These are phyloP conservation scores for Eupithecia centaureata DNA, from an alignment of 2,888 invertebrate species.

Conservation along the genomic window DNA sequence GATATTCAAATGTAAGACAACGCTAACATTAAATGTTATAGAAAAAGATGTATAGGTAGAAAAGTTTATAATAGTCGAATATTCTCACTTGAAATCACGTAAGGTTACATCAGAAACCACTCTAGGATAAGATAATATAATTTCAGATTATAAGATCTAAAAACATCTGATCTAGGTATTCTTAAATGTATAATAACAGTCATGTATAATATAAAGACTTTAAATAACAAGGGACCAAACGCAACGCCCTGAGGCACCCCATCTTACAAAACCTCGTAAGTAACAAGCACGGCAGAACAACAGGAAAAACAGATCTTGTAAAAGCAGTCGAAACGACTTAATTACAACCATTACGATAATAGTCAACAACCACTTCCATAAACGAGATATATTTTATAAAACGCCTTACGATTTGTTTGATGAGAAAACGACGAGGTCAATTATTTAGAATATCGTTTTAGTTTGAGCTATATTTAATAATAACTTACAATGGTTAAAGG, in stretches of 20 bases:
- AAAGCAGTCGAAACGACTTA: constrained; percentile 63
- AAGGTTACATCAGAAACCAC: constrained; percentile 68
- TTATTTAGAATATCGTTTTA: constrained; percentile 1
- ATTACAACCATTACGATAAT: constrained; percentile 48
- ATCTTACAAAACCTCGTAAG: constrained; percentile 42
- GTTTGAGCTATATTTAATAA: constrained; percentile 22
- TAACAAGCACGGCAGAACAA: constrained; percentile 61
- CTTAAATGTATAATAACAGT: constrained; percentile 10
- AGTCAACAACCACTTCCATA: constrained; percentile 44
- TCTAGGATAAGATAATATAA: constrained; percentile 36
- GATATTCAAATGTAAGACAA: constrained; percentile 53
- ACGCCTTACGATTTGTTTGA: constrained; percentile 25
- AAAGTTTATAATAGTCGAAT: constrained; percentile 72
- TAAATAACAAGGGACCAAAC: constrained; percentile 44
- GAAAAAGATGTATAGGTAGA: constrained; percentile 83
- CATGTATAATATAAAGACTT: constrained; percentile 23
- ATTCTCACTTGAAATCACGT: constrained; percentile 82
- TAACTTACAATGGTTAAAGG: constrained; percentile 14
- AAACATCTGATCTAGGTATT: constrained; percentile 1
- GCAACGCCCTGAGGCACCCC: constrained; percentile 47
- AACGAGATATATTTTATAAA: constrained; percentile 39
- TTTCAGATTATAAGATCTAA: background rate
- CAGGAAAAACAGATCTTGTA: constrained; percentile 58
- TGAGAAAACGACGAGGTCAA: background rate
- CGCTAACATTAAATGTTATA: constrained; percentile 81